Percentiles rank a stretch among this genome's conserved stretches.
phyloP scores from a whole-genome alignment of 2,113 vertebrate species.

The Eurypyga helias region DNA sequence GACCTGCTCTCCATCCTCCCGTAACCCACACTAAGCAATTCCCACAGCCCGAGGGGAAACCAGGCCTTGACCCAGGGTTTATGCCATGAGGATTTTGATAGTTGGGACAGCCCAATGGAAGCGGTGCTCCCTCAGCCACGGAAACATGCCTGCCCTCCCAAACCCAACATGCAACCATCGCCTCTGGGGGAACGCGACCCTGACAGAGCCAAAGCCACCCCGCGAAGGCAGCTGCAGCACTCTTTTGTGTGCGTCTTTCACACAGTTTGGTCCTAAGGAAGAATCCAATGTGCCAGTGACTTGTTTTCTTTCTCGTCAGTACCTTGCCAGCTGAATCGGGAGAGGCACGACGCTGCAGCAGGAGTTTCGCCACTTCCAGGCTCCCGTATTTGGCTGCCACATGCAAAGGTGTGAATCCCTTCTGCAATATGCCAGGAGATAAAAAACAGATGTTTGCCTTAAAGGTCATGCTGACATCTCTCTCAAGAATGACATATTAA shows the following conservation, averaged over 20 bases:
- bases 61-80: fast-evolving
- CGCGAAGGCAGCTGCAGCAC: background rate
- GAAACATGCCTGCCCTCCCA: background rate
- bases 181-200: fast-evolving
- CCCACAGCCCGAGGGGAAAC: background rate
- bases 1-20: background rate
- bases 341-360: conserved; percentile 88
- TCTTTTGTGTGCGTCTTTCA: fast-evolving
- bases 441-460: background rate
- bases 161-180: background rate
- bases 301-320: background rate
- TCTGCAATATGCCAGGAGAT: conserved; percentile 76
- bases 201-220: background rate
- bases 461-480: background rate
- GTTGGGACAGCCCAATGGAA: background rate
- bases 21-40: background rate
- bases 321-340: conserved; percentile 95
- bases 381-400: conserved; percentile 96
- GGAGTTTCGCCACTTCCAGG: conserved; percentile 93
- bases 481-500: background rate
- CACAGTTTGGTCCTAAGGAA: background rate
- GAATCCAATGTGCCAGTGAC: background rate
- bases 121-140: background rate
- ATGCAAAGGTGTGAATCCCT: conserved; percentile 96
- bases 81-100: background rate